Evolutionary conservation across 2,888 invertebrate species (phyloP).

Genomic region (Villa cingulata): DNA sequence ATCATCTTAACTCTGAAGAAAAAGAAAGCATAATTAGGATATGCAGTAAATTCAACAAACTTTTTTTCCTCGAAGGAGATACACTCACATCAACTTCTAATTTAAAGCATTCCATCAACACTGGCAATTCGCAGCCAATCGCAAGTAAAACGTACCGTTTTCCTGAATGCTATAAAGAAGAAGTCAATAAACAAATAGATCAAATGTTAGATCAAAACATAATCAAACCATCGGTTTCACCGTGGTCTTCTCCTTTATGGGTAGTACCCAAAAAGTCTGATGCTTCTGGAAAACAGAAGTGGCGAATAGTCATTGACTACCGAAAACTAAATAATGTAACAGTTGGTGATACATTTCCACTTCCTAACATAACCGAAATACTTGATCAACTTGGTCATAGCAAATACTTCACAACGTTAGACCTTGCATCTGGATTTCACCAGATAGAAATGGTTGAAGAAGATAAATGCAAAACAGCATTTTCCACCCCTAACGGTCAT

Average conservation of each 20-base stretch:
- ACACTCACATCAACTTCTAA: slow-evolving; percentile 3
- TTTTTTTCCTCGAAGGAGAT: slow-evolving; percentile 7
- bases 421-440: slow-evolving; percentile 13
- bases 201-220: slow-evolving; percentile 1
- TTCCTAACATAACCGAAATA: slow-evolving; percentile 13
- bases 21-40: slow-evolving; percentile 1
- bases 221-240: background rate
- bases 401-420: slow-evolving; percentile 12
- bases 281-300: slow-evolving; percentile 13
- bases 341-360: slow-evolving; percentile 18
- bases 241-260: slow-evolving; percentile 14
- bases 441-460: slow-evolving; percentile 10
- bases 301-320: slow-evolving; percentile 15
- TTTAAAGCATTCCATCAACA: slow-evolving; percentile 4
- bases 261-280: slow-evolving; percentile 13
- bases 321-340: slow-evolving; percentile 13
- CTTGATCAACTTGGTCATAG: slow-evolving; percentile 12
- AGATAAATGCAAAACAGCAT: slow-evolving; percentile 13
- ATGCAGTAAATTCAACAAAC: slow-evolving; percentile 6
- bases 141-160: slow-evolving; percentile 6
- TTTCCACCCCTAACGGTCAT: slow-evolving; percentile 1
- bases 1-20: slow-evolving; percentile 18
- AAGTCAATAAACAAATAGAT: slow-evolving; percentile 1
- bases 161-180: slow-evolving; percentile 8
- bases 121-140: slow-evolving; percentile 2